Evolutionary conservation across 2,113 vertebrate genomes (phyloP), one percentile per base, ranked within the genome.

Genomic region (Psittacara wagleri): DNA sequence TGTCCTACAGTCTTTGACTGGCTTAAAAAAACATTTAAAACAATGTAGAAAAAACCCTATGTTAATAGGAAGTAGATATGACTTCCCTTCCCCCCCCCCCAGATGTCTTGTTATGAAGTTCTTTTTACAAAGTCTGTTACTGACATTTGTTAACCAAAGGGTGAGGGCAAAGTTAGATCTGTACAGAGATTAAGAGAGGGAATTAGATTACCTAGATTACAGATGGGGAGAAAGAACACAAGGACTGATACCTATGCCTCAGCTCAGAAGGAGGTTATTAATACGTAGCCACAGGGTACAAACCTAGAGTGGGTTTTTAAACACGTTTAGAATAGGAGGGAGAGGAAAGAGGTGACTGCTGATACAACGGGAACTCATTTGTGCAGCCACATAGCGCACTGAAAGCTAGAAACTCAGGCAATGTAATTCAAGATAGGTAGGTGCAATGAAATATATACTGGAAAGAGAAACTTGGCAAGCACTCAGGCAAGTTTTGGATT

Each of bases 81-180:
- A 24, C 46, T 69, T 13, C 35, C 46, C 24, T 49, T 25, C 5
- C 12, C 31, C 12, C 8, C 31, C 29, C 19, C 11, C 12, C 3
- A 8, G 72, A 64, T 37, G 10, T 48, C 57, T 64, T 52, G 2
- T 44, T 67, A n/a, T 22, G 49, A 51, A 57, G 28, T 35, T 79
- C 7, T 78, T 86, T 79, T 72, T 63, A 5, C 0, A 0, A 55
- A 72, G 29, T n/a, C 44, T 83, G 15, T 41, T 79, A 90, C 88
- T 62, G n/a, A 79, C 86, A 79, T 93, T 76, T 91, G 13, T 89
- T 91, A 92, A 73, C n/a, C 66, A 54, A 28, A 73, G 17, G 6
- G 15, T 27, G 10, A 84, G 23, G 46, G 33, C 88, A 57, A 86
- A 83, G 39, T 83, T 57, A 86, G 49, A 37, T 94, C 57, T 68